Conservation (phyloP, 2,797 vertebrate genomes). For the Acestrorhynchus altus region DNA sequence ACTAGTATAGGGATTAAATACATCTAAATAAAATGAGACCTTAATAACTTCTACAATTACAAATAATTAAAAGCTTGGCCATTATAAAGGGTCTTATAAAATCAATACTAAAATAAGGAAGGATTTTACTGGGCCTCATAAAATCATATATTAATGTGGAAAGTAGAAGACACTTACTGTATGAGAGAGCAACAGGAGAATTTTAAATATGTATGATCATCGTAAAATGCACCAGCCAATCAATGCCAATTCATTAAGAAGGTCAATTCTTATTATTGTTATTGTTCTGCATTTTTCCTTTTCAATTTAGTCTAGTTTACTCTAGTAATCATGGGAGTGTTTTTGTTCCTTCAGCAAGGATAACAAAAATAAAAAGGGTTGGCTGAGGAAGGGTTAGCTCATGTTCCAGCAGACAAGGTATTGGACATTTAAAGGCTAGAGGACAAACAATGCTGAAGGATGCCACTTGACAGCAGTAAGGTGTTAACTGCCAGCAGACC, state of each 20-base stretch:
- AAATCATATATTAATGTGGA: no score
- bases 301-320: background rate
- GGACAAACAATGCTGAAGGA: conserved; percentile 9
- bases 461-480: conserved; percentile 36
- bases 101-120: no score
- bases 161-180: no score
- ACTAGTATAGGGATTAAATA: no score
- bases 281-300: background rate
- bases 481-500: conserved; percentile 50
- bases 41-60: no score
- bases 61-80: no score
- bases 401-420: conserved; percentile 1
- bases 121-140: no score
- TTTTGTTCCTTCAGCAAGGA: background rate
- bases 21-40: no score
- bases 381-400: background rate
- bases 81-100: no score
- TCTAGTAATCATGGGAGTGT: background rate
- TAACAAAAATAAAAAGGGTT: background rate
- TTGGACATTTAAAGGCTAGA: conserved; percentile 3
- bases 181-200: no score
- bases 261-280: background rate
- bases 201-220: no score
- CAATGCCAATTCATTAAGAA: background rate
- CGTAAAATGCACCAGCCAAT: background rate